phyloP scores from a whole-genome alignment of 2,113 vertebrate species.

The Diadophis punctatus region DNA sequence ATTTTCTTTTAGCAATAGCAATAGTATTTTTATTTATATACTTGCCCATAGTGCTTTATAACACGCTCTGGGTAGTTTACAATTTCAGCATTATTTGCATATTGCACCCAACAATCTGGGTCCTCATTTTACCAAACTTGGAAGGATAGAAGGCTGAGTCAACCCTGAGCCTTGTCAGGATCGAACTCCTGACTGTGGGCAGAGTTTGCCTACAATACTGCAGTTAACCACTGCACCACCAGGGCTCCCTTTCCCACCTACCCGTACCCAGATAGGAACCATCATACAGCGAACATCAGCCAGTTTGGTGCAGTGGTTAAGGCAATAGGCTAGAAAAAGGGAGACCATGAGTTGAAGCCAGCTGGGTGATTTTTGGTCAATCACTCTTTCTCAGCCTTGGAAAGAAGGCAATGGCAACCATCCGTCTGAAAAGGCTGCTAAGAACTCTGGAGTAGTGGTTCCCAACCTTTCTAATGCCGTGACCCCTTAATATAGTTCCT shows the following conservation, averaged over 20 bases:
- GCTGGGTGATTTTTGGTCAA: background rate
- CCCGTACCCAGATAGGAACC: background rate
- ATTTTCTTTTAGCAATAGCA: background rate
- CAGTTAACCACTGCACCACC: background rate
- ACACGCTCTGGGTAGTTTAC: background rate
- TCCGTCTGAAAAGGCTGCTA: background rate
- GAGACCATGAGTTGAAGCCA: background rate
- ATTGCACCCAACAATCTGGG: background rate
- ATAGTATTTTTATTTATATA: background rate
- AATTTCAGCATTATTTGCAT: background rate
- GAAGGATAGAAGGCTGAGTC: background rate
- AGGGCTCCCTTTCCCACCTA: background rate
- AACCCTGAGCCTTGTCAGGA: background rate
- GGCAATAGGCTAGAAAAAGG: background rate
- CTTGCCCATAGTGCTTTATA: background rate
- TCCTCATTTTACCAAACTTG: background rate
- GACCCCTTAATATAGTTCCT: no score
- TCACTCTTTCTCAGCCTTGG: background rate
- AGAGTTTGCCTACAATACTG: background rate
- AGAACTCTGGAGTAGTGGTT: background rate
- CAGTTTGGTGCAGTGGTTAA: background rate
- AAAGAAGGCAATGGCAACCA: background rate
- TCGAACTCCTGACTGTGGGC: background rate
- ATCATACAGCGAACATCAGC: background rate
- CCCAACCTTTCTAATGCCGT: no score